These are phyloP conservation scores for Siderastrea siderea DNA, from an alignment of 92 coral and sea anemone genomes.

Conservation along the genomic window DNA sequence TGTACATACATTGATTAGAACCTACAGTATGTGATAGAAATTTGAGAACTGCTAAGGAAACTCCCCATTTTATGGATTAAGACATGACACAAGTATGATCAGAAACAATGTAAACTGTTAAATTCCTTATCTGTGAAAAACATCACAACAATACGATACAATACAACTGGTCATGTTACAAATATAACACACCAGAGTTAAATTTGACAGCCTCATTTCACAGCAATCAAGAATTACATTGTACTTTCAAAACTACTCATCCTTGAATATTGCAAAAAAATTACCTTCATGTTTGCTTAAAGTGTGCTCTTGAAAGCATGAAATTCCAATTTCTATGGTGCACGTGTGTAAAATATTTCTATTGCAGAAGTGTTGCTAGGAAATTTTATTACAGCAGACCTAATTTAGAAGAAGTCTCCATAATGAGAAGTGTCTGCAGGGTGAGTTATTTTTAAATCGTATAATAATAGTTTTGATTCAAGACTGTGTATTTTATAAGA, in stretches of 20 bases:
- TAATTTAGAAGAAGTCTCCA: not conserved
- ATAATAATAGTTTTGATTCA: not conserved
- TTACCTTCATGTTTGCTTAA: not conserved
- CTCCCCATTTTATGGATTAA: not conserved
- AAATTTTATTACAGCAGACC: not conserved
- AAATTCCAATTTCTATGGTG: slow-evolving; percentile 5
- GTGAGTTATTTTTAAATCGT: not conserved
- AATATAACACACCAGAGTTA: not conserved
- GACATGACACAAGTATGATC: not conserved
- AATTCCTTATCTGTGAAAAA: not conserved
- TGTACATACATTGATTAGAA: not conserved
- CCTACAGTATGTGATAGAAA: not conserved
- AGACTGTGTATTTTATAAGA: not conserved
- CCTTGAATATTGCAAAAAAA: not conserved
- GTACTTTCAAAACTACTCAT: too few relatives aligned
- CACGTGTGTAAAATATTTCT: not conserved
- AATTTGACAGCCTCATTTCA: not conserved
- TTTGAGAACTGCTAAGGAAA: not conserved
- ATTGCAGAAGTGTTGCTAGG: slow-evolving; percentile 15
- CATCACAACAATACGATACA: not conserved
- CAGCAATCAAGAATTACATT: not conserved
- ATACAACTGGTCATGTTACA: not conserved
- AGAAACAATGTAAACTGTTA: not conserved
- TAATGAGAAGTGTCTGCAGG: not conserved
- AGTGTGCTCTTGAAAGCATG: not conserved